These are phyloP conservation scores for Acromyrmex heyeri DNA, from an alignment of 1,140 invertebrate genomes.

Conservation along the genomic window DNA sequence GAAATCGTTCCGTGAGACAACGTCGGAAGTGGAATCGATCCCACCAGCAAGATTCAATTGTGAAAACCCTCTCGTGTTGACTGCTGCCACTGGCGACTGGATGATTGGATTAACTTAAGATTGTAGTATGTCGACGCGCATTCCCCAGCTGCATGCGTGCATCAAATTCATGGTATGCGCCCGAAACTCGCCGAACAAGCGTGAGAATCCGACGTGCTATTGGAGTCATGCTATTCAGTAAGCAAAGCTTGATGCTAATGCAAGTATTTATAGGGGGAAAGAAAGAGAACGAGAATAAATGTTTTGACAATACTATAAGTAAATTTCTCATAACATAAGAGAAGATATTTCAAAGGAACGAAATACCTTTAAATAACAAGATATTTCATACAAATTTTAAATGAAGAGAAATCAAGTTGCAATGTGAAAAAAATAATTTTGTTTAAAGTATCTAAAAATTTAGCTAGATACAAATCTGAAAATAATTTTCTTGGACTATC, in stretches of 20 bases:
- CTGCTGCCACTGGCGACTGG: slow-evolving; percentile 45
- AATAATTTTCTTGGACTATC: too few relatives aligned
- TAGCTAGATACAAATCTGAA: too few relatives aligned
- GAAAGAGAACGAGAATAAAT: not conserved
- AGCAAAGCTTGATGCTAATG: slow-evolving; percentile 8
- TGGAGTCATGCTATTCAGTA: not conserved
- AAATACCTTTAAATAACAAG: not conserved
- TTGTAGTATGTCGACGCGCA: slow-evolving; percentile 44
- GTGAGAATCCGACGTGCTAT: slow-evolving; percentile 12
- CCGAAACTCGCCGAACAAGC: slow-evolving; percentile 2
- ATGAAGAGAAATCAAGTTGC: not conserved
- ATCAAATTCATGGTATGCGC: slow-evolving; percentile 41
- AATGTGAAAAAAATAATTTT: too few relatives aligned
- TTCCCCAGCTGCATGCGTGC: slow-evolving; percentile 49
- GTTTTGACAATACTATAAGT: not conserved
- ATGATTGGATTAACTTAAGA: slow-evolving; percentile 35
- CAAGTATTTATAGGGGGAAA: not conserved
- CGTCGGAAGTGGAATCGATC: slow-evolving; percentile 65
- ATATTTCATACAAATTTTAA: not conserved
- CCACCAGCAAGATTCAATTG: slow-evolving; percentile 68
- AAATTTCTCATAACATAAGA: not conserved
- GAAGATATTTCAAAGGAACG: not conserved
- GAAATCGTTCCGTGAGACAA: slow-evolving; percentile 64
- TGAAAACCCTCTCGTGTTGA: slow-evolving; percentile 24
- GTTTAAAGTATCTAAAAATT: too few relatives aligned